Percentiles rank a stretch among this genome's conserved stretches.
Conservation (phyloP, 30 jellyfish, hydroid and myxozoan species). For the Pelagia noctiluca region DNA sequence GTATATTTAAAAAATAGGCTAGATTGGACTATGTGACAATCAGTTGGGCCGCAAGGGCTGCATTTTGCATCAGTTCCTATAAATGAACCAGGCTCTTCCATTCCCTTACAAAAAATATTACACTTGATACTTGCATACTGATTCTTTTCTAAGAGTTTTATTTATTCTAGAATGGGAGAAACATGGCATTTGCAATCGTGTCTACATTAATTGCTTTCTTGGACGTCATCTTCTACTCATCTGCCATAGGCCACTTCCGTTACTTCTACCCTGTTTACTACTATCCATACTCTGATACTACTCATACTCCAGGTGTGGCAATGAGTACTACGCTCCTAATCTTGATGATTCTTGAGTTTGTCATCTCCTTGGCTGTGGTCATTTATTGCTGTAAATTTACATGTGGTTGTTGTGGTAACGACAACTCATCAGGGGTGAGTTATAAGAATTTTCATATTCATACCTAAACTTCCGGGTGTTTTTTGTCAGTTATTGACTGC, state of each 20-base stretch:
- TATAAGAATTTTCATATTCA: no score
- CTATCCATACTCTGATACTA: not conserved
- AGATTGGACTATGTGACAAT: no score
- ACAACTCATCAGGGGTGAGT: not conserved
- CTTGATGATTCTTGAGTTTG: not conserved
- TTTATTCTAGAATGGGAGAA: conserved; percentile 33
- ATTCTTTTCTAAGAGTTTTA: not conserved
- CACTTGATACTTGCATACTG: not conserved
- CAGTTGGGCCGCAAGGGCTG: no score
- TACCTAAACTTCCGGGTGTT: no score
- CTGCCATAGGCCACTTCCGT: conserved; percentile 23
- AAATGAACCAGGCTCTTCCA: not conserved
- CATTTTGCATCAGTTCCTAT: not conserved
- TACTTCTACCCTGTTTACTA: conserved; percentile 1
- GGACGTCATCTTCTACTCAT: conserved; percentile 24
- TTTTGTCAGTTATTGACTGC: no score
- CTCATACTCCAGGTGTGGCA: not conserved
- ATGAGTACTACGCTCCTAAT: not conserved
- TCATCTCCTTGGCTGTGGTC: not conserved
- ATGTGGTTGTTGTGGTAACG: not conserved
- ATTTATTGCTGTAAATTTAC: not conserved
- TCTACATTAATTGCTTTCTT: conserved; percentile 31
- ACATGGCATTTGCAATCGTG: conserved; percentile 62
- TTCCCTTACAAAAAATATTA: not conserved
- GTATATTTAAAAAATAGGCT: no score